phyloP scores from a whole-genome alignment of 2,888 invertebrate species.

The Lysandra bellargus region DNA sequence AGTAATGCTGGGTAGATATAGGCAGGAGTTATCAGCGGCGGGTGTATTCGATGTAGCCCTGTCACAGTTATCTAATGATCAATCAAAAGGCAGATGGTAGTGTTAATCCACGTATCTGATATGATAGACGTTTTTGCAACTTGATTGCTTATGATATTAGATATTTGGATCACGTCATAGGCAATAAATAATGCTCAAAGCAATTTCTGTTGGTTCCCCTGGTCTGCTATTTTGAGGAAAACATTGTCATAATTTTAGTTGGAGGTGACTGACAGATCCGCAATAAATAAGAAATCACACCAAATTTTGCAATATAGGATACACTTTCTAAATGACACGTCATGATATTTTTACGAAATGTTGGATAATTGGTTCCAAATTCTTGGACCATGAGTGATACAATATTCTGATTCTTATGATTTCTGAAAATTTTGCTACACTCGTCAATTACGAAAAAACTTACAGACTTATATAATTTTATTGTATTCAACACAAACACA shows the following conservation, averaged over 20 bases:
- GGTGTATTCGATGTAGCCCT: slow-evolving; percentile 43
- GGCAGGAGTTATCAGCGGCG: slow-evolving; percentile 43
- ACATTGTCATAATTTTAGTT: not conserved
- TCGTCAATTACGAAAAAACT: not conserved
- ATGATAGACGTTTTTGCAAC: slow-evolving; percentile 23
- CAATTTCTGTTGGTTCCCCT: not conserved
- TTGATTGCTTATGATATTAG: slow-evolving; percentile 19
- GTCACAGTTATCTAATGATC: slow-evolving; percentile 54
- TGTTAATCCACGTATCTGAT: slow-evolving; percentile 48
- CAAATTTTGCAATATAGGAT: not conserved
- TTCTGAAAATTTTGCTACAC: not conserved
- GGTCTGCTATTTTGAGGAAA: not conserved
- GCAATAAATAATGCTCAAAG: not conserved
- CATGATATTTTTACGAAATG: not conserved
- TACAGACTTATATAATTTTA: not conserved
- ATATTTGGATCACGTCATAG: not conserved
- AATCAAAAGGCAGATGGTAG: slow-evolving; percentile 55
- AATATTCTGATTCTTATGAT: not conserved
- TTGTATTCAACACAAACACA: not conserved
- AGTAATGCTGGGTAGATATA: slow-evolving; percentile 27
- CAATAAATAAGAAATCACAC: slow-evolving; percentile 1
- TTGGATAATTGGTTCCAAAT: not conserved
- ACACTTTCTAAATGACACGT: slow-evolving; percentile 15
- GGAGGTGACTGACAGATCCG: not conserved
- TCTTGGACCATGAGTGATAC: not conserved